phyloP scores from a whole-genome alignment of 37 sponge, comb jelly and placozoan species.

The Halisarca cf. caerulea region DNA sequence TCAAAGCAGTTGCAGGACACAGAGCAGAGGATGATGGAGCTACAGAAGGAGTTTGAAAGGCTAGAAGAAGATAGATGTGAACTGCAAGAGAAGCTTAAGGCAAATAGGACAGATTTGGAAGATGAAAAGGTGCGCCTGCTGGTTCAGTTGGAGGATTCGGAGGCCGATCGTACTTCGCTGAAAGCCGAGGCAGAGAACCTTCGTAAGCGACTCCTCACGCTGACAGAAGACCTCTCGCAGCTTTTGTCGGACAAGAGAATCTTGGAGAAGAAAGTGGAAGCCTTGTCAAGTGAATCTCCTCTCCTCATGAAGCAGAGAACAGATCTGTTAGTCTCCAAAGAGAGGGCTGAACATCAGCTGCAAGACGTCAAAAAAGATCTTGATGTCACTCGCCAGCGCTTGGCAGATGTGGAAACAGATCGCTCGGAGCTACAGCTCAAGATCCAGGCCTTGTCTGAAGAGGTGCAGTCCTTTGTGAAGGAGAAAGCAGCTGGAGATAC shows the following conservation, averaged over 20 bases:
- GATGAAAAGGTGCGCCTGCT: not conserved
- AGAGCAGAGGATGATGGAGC: slow-evolving; percentile 31
- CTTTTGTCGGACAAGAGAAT: slow-evolving; percentile 21
- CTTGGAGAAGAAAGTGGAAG: slow-evolving; percentile 25
- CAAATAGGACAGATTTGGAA: not conserved
- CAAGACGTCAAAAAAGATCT: slow-evolving; percentile 11
- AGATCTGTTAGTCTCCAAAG: slow-evolving; percentile 16
- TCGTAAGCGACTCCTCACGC: not conserved
- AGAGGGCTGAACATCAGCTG: slow-evolving; percentile 5
- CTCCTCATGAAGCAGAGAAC: not conserved
- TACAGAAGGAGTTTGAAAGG: slow-evolving; percentile 20
- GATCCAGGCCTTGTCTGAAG: not conserved
- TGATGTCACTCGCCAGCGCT: not conserved
- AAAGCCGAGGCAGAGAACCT: not conserved
- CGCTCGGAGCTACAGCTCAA: slow-evolving; percentile 10
- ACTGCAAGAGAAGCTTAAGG: not conserved
- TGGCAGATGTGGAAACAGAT: slow-evolving; percentile 5
- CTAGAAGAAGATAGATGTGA: slow-evolving; percentile 25
- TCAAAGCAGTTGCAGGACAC: slow-evolving; percentile 14
- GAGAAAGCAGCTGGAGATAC: not conserved
- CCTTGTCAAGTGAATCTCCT: slow-evolving; percentile 14
- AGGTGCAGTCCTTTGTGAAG: not conserved
- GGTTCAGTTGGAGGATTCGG: not conserved
- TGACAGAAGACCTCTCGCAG: slow-evolving; percentile 12
- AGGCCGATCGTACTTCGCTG: not conserved